Conservation (phyloP, 2,113 vertebrate genomes). For the Nansenia antarctica region DNA sequence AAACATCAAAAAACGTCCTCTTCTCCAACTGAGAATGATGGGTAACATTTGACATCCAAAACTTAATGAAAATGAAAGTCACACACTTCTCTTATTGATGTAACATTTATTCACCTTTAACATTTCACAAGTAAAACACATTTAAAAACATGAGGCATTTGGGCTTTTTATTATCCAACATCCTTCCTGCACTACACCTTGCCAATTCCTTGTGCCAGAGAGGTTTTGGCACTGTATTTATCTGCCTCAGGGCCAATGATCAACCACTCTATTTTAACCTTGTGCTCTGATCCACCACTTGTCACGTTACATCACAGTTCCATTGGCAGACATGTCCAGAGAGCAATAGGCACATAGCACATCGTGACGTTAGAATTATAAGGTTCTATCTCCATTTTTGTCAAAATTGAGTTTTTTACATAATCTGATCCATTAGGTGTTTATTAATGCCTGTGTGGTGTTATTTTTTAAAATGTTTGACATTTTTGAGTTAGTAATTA, state of each 20-base stretch:
- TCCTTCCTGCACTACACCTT: constrained; percentile 30
- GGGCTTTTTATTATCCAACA: constrained; percentile 35
- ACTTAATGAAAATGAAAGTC: background rate
- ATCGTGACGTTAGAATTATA: too few species aligned
- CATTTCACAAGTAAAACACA: too few species aligned
- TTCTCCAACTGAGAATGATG: background rate
- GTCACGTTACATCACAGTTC: constrained; percentile 46
- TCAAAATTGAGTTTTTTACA: too few species aligned
- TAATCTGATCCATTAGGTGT: too few species aligned
- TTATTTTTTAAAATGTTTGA: too few species aligned
- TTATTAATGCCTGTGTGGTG: too few species aligned
- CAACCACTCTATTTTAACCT: constrained; percentile 39
- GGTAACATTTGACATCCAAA: background rate
- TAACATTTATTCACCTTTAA: too few species aligned
- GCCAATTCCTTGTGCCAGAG: constrained; percentile 46
- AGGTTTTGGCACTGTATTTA: constrained; percentile 28
- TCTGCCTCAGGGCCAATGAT: constrained; percentile 52
- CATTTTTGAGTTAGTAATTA: too few species aligned
- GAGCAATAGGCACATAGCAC: constrained; percentile 37
- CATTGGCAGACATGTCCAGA: constrained; percentile 46
- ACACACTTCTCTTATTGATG: too few species aligned
- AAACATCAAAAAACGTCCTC: background rate
- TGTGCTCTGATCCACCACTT: constrained; percentile 46
- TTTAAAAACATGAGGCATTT: constrained; percentile 24
- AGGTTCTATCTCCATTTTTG: too few species aligned